Percentiles rank a stretch among this genome's conserved stretches.
Evolutionary conservation across 1,140 invertebrate genomes (phyloP).

Genomic region (Olivierus martensii): DNA sequence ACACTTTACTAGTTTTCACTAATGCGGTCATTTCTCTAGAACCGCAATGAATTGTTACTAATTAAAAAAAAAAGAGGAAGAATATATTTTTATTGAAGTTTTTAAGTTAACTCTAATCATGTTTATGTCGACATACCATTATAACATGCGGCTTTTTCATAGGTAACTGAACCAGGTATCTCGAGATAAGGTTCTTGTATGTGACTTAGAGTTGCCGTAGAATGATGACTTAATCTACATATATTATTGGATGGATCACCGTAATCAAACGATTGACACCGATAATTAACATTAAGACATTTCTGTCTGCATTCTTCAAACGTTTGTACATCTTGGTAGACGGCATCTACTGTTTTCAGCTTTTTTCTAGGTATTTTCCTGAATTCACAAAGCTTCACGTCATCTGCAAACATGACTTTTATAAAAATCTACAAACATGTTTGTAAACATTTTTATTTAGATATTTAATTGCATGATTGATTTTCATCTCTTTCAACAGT

Average conservation of each 20-base stretch:
- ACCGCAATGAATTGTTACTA: constrained; percentile 37
- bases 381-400: constrained; percentile 61
- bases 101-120: too few species aligned
- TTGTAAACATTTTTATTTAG: too few species aligned
- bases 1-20: constrained; percentile 79
- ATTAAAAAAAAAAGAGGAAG: too few species aligned
- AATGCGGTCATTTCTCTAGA: constrained; percentile 82
- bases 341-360: constrained; percentile 83
- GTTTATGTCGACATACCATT: constrained; percentile 43
- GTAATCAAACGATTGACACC: constrained; percentile 85
- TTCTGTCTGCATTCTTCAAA: constrained; percentile 67
- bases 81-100: too few species aligned
- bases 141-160: constrained; percentile 84
- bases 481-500: too few species aligned
- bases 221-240: constrained; percentile 79
- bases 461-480: too few species aligned
- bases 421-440: not conserved
- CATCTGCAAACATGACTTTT: constrained; percentile 17
- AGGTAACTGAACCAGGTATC: constrained; percentile 65
- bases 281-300: constrained; percentile 67
- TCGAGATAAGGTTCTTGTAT: constrained; percentile 75
- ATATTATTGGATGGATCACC: constrained; percentile 83
- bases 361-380: constrained; percentile 74
- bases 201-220: constrained; percentile 67
- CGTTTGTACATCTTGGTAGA: constrained; percentile 65